Percentiles rank a stretch among this genome's conserved stretches.
phyloP scores from a whole-genome alignment of 2,113 vertebrate species.

The Synchiropus splendidus region DNA sequence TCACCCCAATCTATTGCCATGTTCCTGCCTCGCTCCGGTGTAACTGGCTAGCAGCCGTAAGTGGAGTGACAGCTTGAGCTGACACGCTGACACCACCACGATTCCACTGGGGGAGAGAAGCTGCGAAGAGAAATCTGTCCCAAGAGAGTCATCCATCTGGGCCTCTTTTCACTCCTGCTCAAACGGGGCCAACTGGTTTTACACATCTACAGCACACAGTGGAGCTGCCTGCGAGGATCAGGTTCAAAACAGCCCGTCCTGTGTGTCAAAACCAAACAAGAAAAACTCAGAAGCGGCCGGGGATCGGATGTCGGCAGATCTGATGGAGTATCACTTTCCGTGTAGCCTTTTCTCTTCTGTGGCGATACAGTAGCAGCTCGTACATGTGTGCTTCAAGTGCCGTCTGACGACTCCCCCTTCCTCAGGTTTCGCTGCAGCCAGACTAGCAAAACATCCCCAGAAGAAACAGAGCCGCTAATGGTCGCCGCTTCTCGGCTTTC shows the following conservation, averaged over 20 bases:
- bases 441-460: constrained; percentile 48
- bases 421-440: constrained; percentile 54
- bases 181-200: constrained; percentile 40
- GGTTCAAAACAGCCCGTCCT: constrained; percentile 15
- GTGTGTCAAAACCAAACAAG: constrained; percentile 15
- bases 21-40: constrained; percentile 5
- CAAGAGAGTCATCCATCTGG: constrained; percentile 53
- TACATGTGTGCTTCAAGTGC: constrained; percentile 37
- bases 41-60: constrained; percentile 42
- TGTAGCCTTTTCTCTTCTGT: constrained; percentile 25
- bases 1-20: neutral
- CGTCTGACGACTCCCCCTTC: constrained; percentile 48
- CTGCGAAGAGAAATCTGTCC: constrained; percentile 50
- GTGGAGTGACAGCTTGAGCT: constrained; percentile 52
- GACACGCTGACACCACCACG: constrained; percentile 48
- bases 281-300: constrained; percentile 20
- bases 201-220: constrained; percentile 25
- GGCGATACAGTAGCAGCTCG: constrained; percentile 14
- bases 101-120: constrained; percentile 40
- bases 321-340: constrained; percentile 40
- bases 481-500: constrained; percentile 13
- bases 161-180: constrained; percentile 35
- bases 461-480: constrained; percentile 35
- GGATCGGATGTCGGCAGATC: constrained; percentile 36
- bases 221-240: constrained; percentile 19